phyloP scores from a whole-genome alignment of 2,113 vertebrate species.

The Athene noctua region DNA sequence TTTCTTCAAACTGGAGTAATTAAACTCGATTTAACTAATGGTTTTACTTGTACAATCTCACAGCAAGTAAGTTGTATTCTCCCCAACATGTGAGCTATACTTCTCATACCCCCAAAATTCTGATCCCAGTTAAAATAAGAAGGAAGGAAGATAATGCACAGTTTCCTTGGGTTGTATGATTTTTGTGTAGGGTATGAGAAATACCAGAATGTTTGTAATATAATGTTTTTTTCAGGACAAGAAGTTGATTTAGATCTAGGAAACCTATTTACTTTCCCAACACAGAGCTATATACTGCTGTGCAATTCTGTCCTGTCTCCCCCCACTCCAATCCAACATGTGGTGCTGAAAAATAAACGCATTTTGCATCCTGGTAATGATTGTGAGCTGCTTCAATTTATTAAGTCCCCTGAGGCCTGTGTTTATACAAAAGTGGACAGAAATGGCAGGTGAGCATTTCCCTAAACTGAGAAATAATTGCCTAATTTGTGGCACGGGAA shows the following conservation, averaged over 20 bases:
- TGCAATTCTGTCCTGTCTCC: background rate
- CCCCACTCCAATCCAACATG: background rate
- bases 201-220: background rate
- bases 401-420: background rate
- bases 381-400: background rate
- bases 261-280: background rate
- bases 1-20: background rate
- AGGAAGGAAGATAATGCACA: background rate
- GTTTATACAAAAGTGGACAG: background rate
- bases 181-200: background rate
- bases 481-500: background rate
- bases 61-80: background rate
- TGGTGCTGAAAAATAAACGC: background rate
- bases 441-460: background rate
- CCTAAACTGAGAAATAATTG: constrained; percentile 29
- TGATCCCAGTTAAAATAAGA: background rate
- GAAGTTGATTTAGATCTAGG: background rate
- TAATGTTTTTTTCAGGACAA: background rate
- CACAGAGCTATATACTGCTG: background rate
- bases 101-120: background rate
- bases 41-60: background rate
- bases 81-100: accelerated
- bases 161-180: background rate
- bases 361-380: background rate
- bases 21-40: background rate